Evolutionary conservation across 2,888 invertebrate species (phyloP), one percentile per base, ranked within the genome.

Genomic region (Drosophila meridiana): DNA sequence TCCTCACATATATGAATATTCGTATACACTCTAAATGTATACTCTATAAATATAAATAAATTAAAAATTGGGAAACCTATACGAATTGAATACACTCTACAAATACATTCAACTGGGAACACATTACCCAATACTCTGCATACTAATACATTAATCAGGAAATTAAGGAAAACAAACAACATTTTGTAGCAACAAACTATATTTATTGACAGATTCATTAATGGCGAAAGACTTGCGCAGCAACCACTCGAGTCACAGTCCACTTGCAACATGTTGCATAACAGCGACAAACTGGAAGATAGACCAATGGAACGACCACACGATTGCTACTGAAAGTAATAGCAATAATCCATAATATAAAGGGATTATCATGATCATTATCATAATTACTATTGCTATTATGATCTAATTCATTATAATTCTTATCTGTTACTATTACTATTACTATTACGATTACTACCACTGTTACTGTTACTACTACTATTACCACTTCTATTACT

Each of bases 261-360:
- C 9, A 14, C 32, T 40, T 38, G 55, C 38, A 26, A 14, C 57
- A 32, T 32, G 57, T 57, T 57, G 42, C 57, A 34, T 32, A 50
- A 50, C 57, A 14, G 26, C 8, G 26, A 57, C 57, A 4, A 8
- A 9, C 34, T 36, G 2, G 34, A 34, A 3, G 32, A 50, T 11
- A n/a, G 32, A 3, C n/a, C 11, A 20, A n/a, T 9, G 9, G n/a
- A 50, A 11, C 50, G 9, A 32, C 7, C 9, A 11, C n/a, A n/a
- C 30, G n/a, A 30, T 9, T 9, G 1, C 4, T 32, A 2, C 2
- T 4, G 47, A 2, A 14, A 30, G 30, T 30, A 14, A 48, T 30
- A 30, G 7, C 30, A 28, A 47, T 28, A 3, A 47, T 28, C 0
- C 1, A 47, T 14, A 47, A 28, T 47, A 7, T 6, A 28, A 28